A percentile compares a stretch with the other conserved stretches of the same genome.
These are phyloP conservation scores for Camponotus vicinus DNA, from an alignment of 1,140 invertebrate species.

Conservation along the genomic window DNA sequence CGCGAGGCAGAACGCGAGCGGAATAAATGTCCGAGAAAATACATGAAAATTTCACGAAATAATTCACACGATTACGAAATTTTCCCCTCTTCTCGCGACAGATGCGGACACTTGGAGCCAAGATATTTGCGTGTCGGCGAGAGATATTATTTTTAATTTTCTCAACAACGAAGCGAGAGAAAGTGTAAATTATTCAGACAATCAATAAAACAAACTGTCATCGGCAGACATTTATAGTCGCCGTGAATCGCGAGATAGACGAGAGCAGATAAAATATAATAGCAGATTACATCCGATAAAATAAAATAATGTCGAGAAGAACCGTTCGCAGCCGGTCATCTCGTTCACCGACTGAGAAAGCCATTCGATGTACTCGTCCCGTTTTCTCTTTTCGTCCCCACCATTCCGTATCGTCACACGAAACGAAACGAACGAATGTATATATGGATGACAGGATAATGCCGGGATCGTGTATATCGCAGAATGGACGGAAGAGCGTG, in stretches of 20 bases:
- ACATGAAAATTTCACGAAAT: conserved; percentile 35
- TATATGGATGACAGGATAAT: conserved; percentile 64
- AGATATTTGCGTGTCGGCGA: background rate
- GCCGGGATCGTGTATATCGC: conserved; percentile 55
- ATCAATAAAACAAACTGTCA: conserved; percentile 15
- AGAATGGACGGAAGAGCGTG: conserved; percentile 44
- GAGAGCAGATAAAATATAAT: conserved; percentile 19
- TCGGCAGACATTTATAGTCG: conserved; percentile 21
- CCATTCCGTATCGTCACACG: conserved; percentile 49
- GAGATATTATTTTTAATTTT: background rate
- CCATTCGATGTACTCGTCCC: conserved; percentile 69
- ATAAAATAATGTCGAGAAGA: conserved; percentile 36
- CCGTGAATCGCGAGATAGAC: conserved; percentile 7
- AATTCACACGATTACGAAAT: conserved; percentile 19
- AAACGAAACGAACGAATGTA: conserved; percentile 62
- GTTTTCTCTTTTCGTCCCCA: conserved; percentile 12
- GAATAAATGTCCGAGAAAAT: conserved; percentile 10
- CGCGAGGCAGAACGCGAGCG: background rate
- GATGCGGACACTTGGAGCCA: background rate
- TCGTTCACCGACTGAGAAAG: conserved; percentile 63
- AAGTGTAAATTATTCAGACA: conserved; percentile 2
- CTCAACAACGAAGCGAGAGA: too few relatives aligned
- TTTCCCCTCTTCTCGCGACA: background rate
- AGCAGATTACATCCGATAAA: conserved; percentile 33
- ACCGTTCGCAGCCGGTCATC: background rate